Evolutionary conservation across 1,140 invertebrate genomes (phyloP), one percentile per base, ranked within the genome.

Genomic region (Magallana angulata): DNA sequence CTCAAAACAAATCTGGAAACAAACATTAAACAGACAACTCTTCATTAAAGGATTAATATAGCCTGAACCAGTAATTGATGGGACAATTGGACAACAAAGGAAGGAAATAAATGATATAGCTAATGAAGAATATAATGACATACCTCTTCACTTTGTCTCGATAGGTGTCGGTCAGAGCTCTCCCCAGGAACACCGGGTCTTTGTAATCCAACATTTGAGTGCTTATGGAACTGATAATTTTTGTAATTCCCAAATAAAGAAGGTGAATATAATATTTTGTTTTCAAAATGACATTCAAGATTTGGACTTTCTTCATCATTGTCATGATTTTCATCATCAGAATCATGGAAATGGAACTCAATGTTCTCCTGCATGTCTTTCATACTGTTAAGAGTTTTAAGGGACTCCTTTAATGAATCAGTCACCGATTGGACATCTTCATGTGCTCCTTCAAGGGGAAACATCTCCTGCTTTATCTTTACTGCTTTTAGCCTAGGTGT

Each of bases 391-490:
- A 57, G 48, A n/a, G 57, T 82, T 57, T 57, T 57, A 8, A 82
- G 18, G 4, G 48, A 57, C n/a, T 82, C 81, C 16, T 82, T 58
- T 82, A 57, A 24, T 56, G 81, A 82, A 82, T 58, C 57, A 2
- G 81, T 82, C 68, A 76, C 68, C 57, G 81, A 82, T 57, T 82
- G 18, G 48, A n/a, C 9, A 56, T 56, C 12, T 82, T 82, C 57
- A 57, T 58, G 81, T 9, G 56, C 59, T 84, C 59, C 82, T 62
- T 62, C 82, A 57, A 36, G 57, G 57, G 82, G 82, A 62, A 84
- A 84, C 81, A 84, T 84, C 8, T 84, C 82, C 16, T 84, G 82
- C 57, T 84, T 84, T 84, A 84, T 84, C 57, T 84, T 84, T 30
- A 84, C 82, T 62, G 82, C 82, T 84, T 84, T 84, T 36, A 84